phyloP scores from a whole-genome alignment of 2,113 vertebrate genomes.

The Castor canadensis region DNA sequence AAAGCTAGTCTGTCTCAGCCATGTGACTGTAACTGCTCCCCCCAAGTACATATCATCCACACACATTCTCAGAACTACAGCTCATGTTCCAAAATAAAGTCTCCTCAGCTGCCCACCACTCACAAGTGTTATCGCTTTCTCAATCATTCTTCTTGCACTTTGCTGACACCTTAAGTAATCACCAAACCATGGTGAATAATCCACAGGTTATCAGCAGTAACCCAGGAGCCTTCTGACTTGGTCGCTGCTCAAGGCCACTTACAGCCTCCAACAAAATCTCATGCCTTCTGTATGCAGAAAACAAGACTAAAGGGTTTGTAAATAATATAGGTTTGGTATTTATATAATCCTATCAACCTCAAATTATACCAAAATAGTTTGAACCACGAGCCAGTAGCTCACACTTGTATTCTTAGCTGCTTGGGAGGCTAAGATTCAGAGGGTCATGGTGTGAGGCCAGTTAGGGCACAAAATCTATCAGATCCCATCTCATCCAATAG shows the following conservation, averaged over 20 bases:
- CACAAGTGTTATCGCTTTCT: rapidly evolving
- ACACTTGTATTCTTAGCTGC: too few relatives aligned
- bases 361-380: background rate
- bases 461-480: too few relatives aligned
- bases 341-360: background rate
- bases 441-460: too few relatives aligned
- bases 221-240: background rate
- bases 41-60: rapidly evolving
- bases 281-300: background rate
- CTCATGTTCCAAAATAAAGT: background rate
- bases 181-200: background rate
- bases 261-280: background rate
- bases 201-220: background rate
- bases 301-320: rapidly evolving
- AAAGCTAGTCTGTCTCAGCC: background rate
- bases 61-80: too few relatives aligned
- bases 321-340: background rate
- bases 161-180: background rate
- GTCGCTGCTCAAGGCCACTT: background rate
- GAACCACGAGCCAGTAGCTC: too few relatives aligned
- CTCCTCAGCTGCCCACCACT: too few relatives aligned
- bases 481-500: too few relatives aligned
- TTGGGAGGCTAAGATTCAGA: too few relatives aligned
- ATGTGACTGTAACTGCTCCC: background rate
- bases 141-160: background rate